Evolutionary conservation across 2,113 vertebrate species (phyloP), one percentile per base, ranked within the genome.

Genomic region (Xyliphius kryptos): DNA sequence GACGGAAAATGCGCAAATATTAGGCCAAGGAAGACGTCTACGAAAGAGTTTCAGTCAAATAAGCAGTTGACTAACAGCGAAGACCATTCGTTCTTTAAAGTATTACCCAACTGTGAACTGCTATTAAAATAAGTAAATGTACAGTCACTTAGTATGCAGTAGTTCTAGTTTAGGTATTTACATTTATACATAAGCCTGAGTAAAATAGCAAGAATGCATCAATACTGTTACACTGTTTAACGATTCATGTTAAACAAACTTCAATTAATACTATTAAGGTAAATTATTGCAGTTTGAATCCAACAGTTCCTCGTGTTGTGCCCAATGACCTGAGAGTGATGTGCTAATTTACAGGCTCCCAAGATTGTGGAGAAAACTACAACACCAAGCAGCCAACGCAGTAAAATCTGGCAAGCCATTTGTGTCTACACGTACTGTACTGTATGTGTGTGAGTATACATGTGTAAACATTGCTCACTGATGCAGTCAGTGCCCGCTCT

Each of bases 301-400:
- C 37, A 14, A 13, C 55, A 16, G 15, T 58, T 51, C 47, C 55
- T 43, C 64, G 37, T 10, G 32, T 63, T 47, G 62, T 56, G 43
- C 38, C 41, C 56, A 38, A n/a, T 66, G 47, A 58, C 54, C 55
- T 58, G 54, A 66, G 46, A 58, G 55, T 26, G 48, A 16, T 52
- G 37, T 11, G 15, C 48, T 51, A 66, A 47, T 51, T 47, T 66
- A 14, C 36, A 59, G 43, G 56, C 38, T 46, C 37, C 20, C 37
- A 14, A 26, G 21, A 51, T 52, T 44, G n/a, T 50, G 46, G n/a
- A 59, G 49, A 49, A 22, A 36, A 59, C 53, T 66, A 47, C 70
- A 61, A 50, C 73, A 66, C 48, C 36, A 66, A 50, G 14, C 10
- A 1, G 61, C 55, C 58, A 21, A 61, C 52, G 56, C 74, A 75